Evolutionary conservation across 2,113 vertebrate species (phyloP).

Genomic region (Otus sunia): DNA sequence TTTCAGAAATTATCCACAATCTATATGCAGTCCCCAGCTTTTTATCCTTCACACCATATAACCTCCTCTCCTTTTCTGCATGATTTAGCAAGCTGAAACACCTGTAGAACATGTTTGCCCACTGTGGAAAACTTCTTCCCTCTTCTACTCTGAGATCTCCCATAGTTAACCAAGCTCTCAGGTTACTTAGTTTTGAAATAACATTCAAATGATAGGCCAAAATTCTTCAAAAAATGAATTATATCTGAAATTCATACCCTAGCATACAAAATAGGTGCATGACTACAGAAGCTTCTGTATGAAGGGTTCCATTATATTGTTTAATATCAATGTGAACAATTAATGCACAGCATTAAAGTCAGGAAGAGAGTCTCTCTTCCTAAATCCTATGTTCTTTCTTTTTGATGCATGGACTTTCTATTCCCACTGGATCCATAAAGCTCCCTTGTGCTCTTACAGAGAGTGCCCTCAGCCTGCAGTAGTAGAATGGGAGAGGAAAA

Average conservation of each 20-base stretch:
- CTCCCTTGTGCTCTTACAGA: not conserved
- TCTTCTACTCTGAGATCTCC: not conserved
- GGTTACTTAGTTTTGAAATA: not conserved
- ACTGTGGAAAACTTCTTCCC: not conserved
- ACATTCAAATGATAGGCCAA: not conserved
- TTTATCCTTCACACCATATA: not conserved
- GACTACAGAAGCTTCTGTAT: not conserved
- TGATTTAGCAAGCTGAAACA: not conserved
- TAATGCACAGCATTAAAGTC: too few species aligned
- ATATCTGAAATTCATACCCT: not conserved
- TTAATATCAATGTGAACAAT: not conserved
- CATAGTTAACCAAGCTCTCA: not conserved
- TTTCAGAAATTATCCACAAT: not conserved
- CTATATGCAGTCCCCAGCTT: not conserved
- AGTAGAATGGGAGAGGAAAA: not conserved
- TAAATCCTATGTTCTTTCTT: not conserved
- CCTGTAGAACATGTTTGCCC: not conserved
- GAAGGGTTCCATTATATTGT: not conserved
- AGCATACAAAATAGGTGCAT: not conserved
- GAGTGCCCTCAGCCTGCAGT: not conserved
- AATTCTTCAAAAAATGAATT: not conserved
- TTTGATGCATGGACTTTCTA: not conserved
- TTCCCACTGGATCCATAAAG: not conserved
- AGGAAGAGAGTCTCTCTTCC: not conserved
- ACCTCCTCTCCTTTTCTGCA: not conserved